Base-by-base conservation (phyloP, 2,113 vertebrate genomes). In the Anguilla rostrata region DNA sequence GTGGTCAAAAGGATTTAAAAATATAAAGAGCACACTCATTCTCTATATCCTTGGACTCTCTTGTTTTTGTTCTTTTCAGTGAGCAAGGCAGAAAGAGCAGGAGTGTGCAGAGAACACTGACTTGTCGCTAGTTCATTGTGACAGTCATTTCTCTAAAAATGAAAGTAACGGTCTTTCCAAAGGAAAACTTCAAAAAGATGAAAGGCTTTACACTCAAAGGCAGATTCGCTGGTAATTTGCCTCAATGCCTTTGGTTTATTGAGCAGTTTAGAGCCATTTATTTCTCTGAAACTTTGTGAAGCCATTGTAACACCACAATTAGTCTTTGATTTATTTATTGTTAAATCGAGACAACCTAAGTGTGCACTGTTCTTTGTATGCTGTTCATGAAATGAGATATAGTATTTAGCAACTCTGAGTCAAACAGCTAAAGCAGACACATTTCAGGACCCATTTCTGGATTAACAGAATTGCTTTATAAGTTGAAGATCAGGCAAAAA, bases 11-110 rank as follows among this genome's bases (percentile, higher is more conserved):
- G 63, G 26, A 66, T 84, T 82, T 5, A 18, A 26, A 20, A 20
- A 66, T 29, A 87, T 43, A 43, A 78, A 56, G 63, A 78, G 34
- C 40, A 20, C 22, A 66, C 60, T 26, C 22, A 66, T 26, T 85
- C 83, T 12, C 49, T 84, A 71, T 83, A 87, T 85, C 60, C 86
- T 81, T 88, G n/a, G 60, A 89, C 85, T 53, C 7, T n/a, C 43
- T 16, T 39, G 41, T 43, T 15, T 49, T 46, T 15, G 46, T 79
- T 80, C 81, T 6, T 20, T 83, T 53, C 29, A 40, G 86, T 84
- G 71, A 84, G 22, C 53, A 83, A 29, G 16, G 5, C 46, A 83
- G 12, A 66, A 14, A 2, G 26, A 20, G 57, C 15, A n/a, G 40
- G 34, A 49, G 29, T 29, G 29, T 29, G 57, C 66, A 29, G 12